Conservation (phyloP, 2,113 vertebrate species). For the Archilochus colubris region DNA sequence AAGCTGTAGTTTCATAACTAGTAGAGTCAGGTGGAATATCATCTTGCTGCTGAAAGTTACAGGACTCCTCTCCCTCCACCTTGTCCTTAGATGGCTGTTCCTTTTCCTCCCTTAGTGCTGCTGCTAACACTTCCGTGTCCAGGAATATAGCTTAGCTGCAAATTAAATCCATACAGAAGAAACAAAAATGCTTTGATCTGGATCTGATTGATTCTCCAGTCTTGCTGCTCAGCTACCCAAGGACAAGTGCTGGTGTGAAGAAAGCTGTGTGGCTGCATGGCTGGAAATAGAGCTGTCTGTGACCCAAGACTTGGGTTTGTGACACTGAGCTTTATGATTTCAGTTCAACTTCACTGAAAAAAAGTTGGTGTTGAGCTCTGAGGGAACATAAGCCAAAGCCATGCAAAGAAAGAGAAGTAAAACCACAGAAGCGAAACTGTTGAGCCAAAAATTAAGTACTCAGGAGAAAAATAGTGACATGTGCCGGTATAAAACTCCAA, state of each 20-base stretch:
- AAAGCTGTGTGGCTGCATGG: neutral
- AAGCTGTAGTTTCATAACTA: neutral
- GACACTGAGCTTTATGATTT: neutral
- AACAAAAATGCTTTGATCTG: neutral
- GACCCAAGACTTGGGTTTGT: neutral
- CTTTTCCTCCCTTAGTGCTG: neutral
- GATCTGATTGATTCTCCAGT: neutral
- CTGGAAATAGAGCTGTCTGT: neutral
- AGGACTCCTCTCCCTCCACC: neutral
- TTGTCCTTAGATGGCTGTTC: neutral
- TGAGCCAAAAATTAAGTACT: conserved; percentile 11
- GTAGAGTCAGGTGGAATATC: neutral
- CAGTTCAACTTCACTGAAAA: neutral
- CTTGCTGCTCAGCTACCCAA: neutral
- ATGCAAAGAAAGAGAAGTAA: conserved; percentile 1
- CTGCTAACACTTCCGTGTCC: neutral
- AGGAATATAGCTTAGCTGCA: neutral
- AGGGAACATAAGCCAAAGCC: neutral
- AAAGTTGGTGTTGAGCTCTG: neutral
- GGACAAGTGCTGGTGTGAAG: neutral
- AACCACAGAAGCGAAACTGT: conserved; percentile 12
- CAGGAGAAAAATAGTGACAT: conserved; percentile 8
- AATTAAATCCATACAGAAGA: neutral
- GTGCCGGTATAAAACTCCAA: neutral
- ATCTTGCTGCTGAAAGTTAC: neutral